These are phyloP conservation scores for Danio jaintianensis DNA, from an alignment of 2,797 vertebrate genomes.

Conservation along the genomic window DNA sequence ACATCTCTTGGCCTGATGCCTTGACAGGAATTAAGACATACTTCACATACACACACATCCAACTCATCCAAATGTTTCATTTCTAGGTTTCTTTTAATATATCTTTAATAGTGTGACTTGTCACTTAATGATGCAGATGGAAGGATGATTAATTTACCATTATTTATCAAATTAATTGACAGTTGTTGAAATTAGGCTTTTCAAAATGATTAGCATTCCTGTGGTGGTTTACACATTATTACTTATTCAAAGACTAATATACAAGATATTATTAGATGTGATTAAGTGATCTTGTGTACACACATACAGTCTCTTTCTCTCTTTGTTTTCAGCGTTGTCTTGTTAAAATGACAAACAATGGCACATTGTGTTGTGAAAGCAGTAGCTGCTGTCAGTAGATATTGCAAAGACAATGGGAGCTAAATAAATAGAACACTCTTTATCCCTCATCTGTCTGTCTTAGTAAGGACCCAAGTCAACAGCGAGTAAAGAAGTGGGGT, in stretches of 20 bases:
- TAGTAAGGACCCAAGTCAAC: conserved; percentile 97
- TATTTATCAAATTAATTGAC: conserved; percentile 65
- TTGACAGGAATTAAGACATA: neutral
- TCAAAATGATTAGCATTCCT: conserved; percentile 40
- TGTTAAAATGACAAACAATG: conserved; percentile 34
- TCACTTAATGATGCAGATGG: conserved; percentile 62
- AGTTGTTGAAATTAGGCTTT: conserved; percentile 53
- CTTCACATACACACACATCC: neutral
- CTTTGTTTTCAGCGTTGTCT: conserved; percentile 15
- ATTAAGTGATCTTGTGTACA: neutral
- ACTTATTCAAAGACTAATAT: neutral
- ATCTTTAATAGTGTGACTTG: conserved; percentile 5
- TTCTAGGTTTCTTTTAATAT: neutral
- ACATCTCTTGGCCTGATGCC: neutral
- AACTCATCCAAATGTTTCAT: neutral
- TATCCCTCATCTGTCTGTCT: conserved; percentile 40
- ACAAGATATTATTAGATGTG: conserved; percentile 14
- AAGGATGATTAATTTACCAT: conserved; percentile 67
- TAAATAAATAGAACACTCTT: conserved; percentile 14
- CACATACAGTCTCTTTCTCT: conserved; percentile 30
- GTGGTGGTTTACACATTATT: conserved; percentile 11
- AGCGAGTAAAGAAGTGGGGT: conserved; percentile 95
- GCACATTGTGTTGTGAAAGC: conserved; percentile 22
- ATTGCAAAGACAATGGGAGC: neutral
- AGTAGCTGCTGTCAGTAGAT: conserved; percentile 12